Evolutionary conservation across 1,140 invertebrate genomes (phyloP).

Genomic region (Popillia japonica): DNA sequence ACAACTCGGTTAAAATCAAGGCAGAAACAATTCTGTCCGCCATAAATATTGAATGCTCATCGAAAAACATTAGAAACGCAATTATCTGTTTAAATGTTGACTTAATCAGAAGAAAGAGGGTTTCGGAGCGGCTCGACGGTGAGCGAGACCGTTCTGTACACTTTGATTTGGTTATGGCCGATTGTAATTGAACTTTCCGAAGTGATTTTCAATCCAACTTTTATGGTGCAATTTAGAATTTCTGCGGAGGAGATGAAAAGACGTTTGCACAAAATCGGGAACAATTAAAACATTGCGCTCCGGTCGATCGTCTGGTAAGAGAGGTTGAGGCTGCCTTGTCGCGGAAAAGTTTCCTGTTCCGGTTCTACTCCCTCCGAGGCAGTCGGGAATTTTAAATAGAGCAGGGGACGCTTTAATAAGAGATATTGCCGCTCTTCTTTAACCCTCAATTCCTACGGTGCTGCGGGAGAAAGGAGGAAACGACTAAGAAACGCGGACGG

Average conservation of each 20-base stretch:
- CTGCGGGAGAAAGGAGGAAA: not conserved
- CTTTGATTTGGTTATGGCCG: slow-evolving; percentile 22
- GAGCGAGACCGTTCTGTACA: slow-evolving; percentile 6
- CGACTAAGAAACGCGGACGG: not conserved
- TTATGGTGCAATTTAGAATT: slow-evolving; percentile 33
- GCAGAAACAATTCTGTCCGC: not conserved
- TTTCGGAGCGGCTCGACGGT: too few relatives aligned
- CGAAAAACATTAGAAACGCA: slow-evolving; percentile 7
- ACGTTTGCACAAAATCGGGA: slow-evolving; percentile 33
- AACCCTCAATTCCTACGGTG: not conserved
- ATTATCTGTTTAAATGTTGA: slow-evolving; percentile 34
- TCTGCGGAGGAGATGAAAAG: slow-evolving; percentile 23
- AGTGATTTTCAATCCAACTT: slow-evolving; percentile 30
- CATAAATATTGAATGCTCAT: slow-evolving; percentile 29
- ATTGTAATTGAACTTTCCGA: slow-evolving; percentile 35
- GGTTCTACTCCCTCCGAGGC: not conserved
- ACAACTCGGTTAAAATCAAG: too few relatives aligned
- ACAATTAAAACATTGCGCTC: slow-evolving; percentile 27
- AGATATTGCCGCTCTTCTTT: slow-evolving; percentile 25
- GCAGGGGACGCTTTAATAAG: slow-evolving; percentile 28
- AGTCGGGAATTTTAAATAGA: slow-evolving; percentile 19
- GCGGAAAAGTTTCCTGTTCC: slow-evolving; percentile 20
- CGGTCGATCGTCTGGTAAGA: not conserved
- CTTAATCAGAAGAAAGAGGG: slow-evolving; percentile 4
- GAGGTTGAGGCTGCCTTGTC: not conserved